Percentiles rank a stretch among this genome's conserved stretches.
Conservation (phyloP, 2,113 vertebrate genomes). For the Scomber scombrus region DNA sequence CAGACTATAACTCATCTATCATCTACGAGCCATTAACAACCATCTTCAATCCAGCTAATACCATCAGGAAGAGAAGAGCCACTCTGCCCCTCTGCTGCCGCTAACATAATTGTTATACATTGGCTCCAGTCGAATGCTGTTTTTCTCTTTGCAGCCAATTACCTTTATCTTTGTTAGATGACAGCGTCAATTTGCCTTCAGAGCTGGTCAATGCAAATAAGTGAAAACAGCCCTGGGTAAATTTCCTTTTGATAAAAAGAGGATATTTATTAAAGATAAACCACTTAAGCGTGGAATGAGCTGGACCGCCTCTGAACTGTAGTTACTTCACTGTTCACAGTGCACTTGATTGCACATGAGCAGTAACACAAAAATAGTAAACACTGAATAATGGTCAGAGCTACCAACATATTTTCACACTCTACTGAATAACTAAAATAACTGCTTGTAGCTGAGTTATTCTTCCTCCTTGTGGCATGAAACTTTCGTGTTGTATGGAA, state of each 20-base stretch:
- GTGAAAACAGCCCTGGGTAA: constrained; percentile 11
- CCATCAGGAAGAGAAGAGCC: constrained; percentile 64
- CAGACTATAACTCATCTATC: constrained; percentile 75
- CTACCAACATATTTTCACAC: constrained; percentile 22
- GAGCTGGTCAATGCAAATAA: constrained; percentile 23
- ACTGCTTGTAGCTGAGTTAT: background rate
- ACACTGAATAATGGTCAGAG: constrained; percentile 16
- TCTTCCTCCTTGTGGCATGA: background rate
- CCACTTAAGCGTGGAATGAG: background rate
- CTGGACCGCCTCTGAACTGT: background rate
- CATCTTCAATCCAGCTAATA: constrained; percentile 68
- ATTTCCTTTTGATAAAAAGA: constrained; percentile 30
- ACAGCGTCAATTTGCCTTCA: constrained; percentile 55
- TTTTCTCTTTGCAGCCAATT: constrained; percentile 67
- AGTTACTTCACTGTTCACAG: constrained; percentile 29
- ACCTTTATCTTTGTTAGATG: constrained; percentile 68
- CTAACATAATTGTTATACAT: constrained; percentile 67
- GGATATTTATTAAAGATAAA: constrained; percentile 38
- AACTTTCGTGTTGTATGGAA: constrained; percentile 6
- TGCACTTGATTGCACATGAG: constrained; percentile 15
- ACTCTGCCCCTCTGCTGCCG: constrained; percentile 42
- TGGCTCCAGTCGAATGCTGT: constrained; percentile 64
- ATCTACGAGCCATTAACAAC: constrained; percentile 75
- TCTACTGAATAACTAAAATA: constrained; percentile 27
- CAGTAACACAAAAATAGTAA: constrained; percentile 24